phyloP scores from a whole-genome alignment of 2,888 invertebrate species.

The Azorinus chamasolen region DNA sequence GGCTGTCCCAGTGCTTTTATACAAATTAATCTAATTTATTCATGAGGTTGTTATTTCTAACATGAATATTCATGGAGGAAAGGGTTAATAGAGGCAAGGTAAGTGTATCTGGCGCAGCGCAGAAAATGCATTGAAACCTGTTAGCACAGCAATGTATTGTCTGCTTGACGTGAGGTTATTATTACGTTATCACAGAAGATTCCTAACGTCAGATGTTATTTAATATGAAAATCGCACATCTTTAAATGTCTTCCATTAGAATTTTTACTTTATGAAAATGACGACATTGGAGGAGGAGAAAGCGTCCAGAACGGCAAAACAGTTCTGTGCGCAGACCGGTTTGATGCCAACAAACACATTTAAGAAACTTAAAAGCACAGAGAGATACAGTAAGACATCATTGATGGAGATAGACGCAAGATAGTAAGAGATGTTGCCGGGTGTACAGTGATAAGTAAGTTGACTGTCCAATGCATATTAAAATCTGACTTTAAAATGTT shows the following conservation, averaged over 20 bases:
- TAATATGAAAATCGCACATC: constrained; percentile 16
- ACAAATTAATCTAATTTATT: neutral
- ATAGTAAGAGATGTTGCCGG: constrained; percentile 16
- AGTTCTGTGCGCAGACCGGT: constrained; percentile 18
- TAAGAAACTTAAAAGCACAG: constrained; percentile 14
- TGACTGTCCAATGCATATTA: constrained; percentile 8
- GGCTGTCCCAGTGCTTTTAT: neutral
- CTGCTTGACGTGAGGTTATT: constrained; percentile 13
- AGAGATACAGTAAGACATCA: constrained; percentile 23
- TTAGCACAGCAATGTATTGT: neutral
- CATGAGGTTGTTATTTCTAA: neutral
- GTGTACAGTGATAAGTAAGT: constrained; percentile 16
- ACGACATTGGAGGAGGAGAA: constrained; percentile 24
- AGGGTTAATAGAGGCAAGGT: constrained; percentile 3
- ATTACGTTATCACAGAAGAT: too few relatives aligned
- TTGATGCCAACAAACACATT: constrained; percentile 12
- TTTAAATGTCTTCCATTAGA: constrained; percentile 18
- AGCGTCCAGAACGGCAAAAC: constrained; percentile 14
- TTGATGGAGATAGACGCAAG: constrained; percentile 14
- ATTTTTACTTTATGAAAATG: constrained; percentile 13
- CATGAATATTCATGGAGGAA: neutral
- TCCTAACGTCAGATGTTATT: constrained; percentile 14
- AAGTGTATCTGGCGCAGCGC: constrained; percentile 2
- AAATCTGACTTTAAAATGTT: constrained; percentile 19
- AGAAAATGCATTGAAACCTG: constrained; percentile 1